Evolutionary conservation across 37 sponge, comb jelly and placozoan genomes (phyloP), one percentile per base, ranked within the genome.

Genomic region (Aplysina aerophoba): DNA sequence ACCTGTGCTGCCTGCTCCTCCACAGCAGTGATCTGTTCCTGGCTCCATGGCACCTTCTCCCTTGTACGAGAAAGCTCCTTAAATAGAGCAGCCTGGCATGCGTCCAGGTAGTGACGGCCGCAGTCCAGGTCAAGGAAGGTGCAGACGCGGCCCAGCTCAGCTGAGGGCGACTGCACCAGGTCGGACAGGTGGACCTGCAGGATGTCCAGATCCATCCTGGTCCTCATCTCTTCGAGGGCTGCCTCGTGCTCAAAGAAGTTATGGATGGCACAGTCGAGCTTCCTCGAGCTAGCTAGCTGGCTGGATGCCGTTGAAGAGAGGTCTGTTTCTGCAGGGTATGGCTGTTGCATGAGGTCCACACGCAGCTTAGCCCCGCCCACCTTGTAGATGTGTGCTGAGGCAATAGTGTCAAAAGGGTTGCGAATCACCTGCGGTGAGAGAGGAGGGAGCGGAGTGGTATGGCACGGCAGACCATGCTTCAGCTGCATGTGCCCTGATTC

Each of bases 321-420:
- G n/a, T n/a, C n/a, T n/a, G n/a, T n/a, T n/a, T n/a, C n/a, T n/a
- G n/a, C n/a, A n/a, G n/a, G n/a, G n/a, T n/a, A n/a, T 44, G 50
- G 8, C 6, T 44, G 6, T 8, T 44, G 50, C 50, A 62, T 62
- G 2, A 75, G 44, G 21, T 75, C n/a, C 0, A 75, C 53, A 1
- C 53, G 33, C 44, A 75, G 54, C 22, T 75, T 24, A 0, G 53
- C 78, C 40, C 78, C 78, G 39, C 78, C 78, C 24, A 36, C 3
- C 1, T 75, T 41, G 15, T 75, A 75, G 16, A 75, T 41, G 37
- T 75, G 39, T 20, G 37, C 25, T 0, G 78, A 41, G 78, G 78
- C 40, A 24, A 75, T 75, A 15, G 54, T 75, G 53, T 75, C 78
- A 36, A 41, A 75, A n/a, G 78, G 78, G 39, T 75, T 75, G 1